Evolutionary conservation across 2,113 vertebrate species (phyloP).

Genomic region (Vidua macroura): DNA sequence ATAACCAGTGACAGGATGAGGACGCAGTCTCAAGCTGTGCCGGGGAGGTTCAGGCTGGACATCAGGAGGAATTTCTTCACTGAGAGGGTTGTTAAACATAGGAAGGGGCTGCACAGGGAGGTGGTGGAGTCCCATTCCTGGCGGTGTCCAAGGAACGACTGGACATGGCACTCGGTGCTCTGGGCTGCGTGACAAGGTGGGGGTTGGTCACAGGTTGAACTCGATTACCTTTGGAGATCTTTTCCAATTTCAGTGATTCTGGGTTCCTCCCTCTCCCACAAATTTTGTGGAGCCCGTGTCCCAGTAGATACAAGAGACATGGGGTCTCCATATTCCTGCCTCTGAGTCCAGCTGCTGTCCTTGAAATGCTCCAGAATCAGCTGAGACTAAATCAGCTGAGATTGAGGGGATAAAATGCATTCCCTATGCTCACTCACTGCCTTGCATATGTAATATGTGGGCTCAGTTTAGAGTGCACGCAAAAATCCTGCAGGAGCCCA

Average conservation of each 20-base stretch:
- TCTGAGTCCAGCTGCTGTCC: background rate
- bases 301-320: background rate
- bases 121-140: background rate
- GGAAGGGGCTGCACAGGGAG: background rate
- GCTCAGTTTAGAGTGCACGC: background rate
- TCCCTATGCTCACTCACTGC: background rate
- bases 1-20: background rate
- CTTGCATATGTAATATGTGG: background rate
- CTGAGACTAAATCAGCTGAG: background rate
- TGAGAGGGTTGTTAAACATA: background rate
- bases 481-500: background rate
- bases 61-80: background rate
- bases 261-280: background rate
- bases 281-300: background rate
- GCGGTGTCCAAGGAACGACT: background rate
- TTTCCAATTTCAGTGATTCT: background rate
- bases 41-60: background rate
- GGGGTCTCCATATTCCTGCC: fast-evolving
- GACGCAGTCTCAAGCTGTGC: background rate
- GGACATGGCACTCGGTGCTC: background rate
- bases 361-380: background rate
- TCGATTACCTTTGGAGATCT: background rate
- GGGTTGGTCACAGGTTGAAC: background rate
- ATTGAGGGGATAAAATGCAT: background rate
- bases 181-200: background rate